phyloP scores from a whole-genome alignment of 2,888 invertebrate species.

The Pasiphila rectangulata region DNA sequence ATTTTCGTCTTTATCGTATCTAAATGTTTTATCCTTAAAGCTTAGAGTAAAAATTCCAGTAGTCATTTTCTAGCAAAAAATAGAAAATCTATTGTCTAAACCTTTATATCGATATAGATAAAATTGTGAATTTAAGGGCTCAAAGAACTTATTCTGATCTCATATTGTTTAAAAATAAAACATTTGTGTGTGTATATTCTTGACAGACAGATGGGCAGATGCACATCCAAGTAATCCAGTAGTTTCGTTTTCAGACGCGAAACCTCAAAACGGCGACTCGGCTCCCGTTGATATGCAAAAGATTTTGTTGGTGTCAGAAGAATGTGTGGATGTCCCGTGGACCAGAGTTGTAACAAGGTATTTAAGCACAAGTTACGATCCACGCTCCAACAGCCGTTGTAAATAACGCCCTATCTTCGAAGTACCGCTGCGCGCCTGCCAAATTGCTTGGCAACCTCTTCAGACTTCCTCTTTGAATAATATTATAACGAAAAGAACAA shows the following conservation, averaged over 20 bases:
- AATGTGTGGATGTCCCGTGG: constrained; percentile 43
- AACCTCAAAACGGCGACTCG: not conserved
- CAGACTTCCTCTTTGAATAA: constrained; percentile 75
- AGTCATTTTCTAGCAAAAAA: too few species aligned
- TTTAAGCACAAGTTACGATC: constrained; percentile 73
- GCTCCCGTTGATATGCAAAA: constrained; percentile 32
- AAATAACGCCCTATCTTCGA: constrained; percentile 71
- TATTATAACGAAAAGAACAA: constrained; percentile 67
- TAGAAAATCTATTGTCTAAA: too few species aligned
- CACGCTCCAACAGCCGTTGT: constrained; percentile 62
- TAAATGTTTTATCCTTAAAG: too few species aligned
- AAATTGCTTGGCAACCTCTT: constrained; percentile 76
- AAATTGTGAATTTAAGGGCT: not conserved
- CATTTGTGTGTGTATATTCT: too few species aligned
- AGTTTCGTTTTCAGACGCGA: too few species aligned
- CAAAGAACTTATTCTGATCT: too few species aligned
- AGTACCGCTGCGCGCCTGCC: constrained; percentile 64
- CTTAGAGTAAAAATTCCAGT: too few species aligned
- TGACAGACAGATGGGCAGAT: too few species aligned
- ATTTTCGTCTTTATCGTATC: too few species aligned
- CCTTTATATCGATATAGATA: not conserved
- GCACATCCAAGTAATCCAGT: too few species aligned
- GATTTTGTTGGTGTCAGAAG: constrained; percentile 43
- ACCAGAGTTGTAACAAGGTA: constrained; percentile 59
- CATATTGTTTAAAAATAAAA: too few species aligned